Conservation (phyloP, 1,140 invertebrate genomes). For the Galendromus occidentalis region DNA sequence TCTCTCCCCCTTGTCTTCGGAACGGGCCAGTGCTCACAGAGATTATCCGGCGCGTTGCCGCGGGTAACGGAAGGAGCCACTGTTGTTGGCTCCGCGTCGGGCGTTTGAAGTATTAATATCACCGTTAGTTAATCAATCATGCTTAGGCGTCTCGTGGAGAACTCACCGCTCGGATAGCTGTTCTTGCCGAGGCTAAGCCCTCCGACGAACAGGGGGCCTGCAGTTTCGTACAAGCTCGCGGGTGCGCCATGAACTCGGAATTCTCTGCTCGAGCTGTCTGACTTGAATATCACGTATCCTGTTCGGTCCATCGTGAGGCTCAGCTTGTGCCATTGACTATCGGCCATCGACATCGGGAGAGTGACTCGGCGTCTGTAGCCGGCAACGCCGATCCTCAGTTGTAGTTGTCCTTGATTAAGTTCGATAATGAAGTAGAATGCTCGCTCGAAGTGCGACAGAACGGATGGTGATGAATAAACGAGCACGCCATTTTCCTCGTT, state of each 20-base stretch:
- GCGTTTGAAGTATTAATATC: too few relatives aligned
- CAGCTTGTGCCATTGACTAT: background rate
- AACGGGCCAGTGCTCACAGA: too few relatives aligned
- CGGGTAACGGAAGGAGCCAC: too few relatives aligned
- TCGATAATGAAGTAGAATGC: background rate
- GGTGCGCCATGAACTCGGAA: background rate
- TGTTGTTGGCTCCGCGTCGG: too few relatives aligned
- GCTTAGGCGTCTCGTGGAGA: background rate
- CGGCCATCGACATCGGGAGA: background rate
- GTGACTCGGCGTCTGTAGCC: background rate
- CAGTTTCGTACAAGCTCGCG: background rate
- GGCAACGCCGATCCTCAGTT: background rate
- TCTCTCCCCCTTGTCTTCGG: too few relatives aligned
- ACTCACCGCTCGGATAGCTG: constrained; percentile 5
- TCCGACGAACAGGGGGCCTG: background rate
- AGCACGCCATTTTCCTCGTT: background rate
- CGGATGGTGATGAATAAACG: background rate
- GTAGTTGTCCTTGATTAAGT: background rate
- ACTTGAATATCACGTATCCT: background rate
- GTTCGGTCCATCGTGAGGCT: background rate
- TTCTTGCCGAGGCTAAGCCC: constrained; percentile 5
- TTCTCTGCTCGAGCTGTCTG: background rate
- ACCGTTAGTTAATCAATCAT: too few relatives aligned
- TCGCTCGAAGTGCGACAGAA: background rate
- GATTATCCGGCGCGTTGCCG: too few relatives aligned